Evolutionary conservation across 30 jellyfish, hydroid and myxozoan genomes (phyloP).

Genomic region (Rhopilema esculentum): DNA sequence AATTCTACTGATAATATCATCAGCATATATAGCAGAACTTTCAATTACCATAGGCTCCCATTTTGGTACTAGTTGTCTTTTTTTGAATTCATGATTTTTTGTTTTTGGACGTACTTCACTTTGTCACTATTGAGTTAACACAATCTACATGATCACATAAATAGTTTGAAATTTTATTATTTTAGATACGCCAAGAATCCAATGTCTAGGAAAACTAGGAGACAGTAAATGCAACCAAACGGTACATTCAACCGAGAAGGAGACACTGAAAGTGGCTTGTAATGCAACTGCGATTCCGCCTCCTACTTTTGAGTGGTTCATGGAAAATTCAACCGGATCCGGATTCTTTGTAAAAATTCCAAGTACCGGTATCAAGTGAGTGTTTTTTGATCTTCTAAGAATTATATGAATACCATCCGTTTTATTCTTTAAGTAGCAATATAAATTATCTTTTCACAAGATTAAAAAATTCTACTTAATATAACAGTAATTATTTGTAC

Average conservation of each 20-base stretch:
- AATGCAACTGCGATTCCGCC: constrained; percentile 88
- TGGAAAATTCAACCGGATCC: constrained; percentile 60
- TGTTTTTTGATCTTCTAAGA: neutral
- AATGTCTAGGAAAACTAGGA: constrained; percentile 77
- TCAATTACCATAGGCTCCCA: too few species aligned
- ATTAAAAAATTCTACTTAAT: too few species aligned
- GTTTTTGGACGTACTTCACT: too few species aligned
- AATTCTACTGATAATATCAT: too few species aligned
- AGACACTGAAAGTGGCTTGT: constrained; percentile 56
- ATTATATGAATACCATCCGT: too few species aligned
- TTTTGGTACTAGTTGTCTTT: too few species aligned
- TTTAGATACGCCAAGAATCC: constrained; percentile 72
- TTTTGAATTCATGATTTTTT: too few species aligned
- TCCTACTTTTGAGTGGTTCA: constrained; percentile 69
- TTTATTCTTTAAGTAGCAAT: too few species aligned
- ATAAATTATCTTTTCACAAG: too few species aligned
- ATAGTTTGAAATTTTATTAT: neutral
- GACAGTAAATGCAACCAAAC: constrained; percentile 74
- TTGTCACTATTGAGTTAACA: neutral
- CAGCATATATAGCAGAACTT: neutral
- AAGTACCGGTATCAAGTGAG: constrained; percentile 38
- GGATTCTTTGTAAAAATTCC: constrained; percentile 23
- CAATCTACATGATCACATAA: neutral
- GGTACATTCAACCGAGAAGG: constrained; percentile 47
- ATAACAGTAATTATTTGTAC: too few species aligned